These are phyloP conservation scores for Aphis craccivora DNA, from an alignment of 1,140 invertebrate genomes.

Conservation along the genomic window DNA sequence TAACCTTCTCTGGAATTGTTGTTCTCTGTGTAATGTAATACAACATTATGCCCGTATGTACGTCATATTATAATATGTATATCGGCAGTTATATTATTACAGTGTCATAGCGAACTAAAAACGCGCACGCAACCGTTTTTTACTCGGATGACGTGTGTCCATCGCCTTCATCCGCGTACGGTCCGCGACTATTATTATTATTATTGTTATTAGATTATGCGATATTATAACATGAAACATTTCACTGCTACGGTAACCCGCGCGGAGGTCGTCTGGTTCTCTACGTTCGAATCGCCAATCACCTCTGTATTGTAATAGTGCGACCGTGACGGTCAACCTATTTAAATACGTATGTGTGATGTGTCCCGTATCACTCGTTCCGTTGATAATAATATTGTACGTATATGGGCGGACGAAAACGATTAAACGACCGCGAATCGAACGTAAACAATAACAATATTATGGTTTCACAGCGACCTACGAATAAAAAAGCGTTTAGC, in stretches of 20 bases:
- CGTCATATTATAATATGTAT: background rate
- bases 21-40: background rate
- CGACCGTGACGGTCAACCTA: slow-evolving; percentile 29
- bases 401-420: no score
- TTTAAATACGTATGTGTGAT: background rate
- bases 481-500: background rate
- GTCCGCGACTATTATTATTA: background rate
- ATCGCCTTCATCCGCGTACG: background rate
- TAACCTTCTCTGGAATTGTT: background rate
- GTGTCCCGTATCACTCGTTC: background rate
- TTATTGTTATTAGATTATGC: background rate
- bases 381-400: background rate
- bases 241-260: background rate
- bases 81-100: background rate
- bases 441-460: no score
- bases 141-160: background rate
- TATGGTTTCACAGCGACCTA: no score
- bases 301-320: background rate
- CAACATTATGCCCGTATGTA: background rate
- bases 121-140: background rate
- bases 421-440: no score
- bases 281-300: background rate
- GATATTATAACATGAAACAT: background rate
- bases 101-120: background rate
- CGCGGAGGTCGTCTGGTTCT: background rate